A percentile compares a stretch with the other conserved stretches of the same genome.
Conservation (phyloP, 2,113 vertebrate genomes). For the Leiothrix lutea region DNA sequence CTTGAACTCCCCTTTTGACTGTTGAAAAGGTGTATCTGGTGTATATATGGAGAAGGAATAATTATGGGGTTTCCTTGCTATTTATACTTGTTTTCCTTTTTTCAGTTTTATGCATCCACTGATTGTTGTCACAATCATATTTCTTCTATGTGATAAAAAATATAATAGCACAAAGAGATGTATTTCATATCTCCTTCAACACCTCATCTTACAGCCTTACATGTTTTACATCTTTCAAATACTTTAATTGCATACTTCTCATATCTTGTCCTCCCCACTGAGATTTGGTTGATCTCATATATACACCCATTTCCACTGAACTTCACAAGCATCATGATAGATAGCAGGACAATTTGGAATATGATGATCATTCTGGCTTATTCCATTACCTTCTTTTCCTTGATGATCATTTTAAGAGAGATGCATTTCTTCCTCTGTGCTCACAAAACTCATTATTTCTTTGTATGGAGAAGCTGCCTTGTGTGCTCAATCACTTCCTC, state of each 20-base stretch:
- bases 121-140: not conserved
- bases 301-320: not conserved
- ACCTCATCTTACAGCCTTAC: not conserved
- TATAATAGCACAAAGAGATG: not conserved
- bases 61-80: not conserved
- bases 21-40: not conserved
- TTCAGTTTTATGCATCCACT: not conserved
- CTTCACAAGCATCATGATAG: not conserved
- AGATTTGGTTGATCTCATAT: not conserved
- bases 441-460: not conserved
- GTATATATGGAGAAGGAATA: not conserved
- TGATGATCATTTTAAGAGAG: not conserved
- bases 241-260: not conserved
- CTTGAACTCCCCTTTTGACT: not conserved
- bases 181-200: not conserved
- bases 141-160: not conserved
- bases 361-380: not conserved
- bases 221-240: not conserved
- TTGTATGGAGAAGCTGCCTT: not conserved
- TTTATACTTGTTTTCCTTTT: not conserved
- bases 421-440: not conserved
- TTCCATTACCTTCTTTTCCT: not conserved
- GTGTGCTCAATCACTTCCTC: conserved; percentile 14
- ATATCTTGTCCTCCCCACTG: not conserved
- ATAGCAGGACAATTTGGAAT: not conserved